Conservation (phyloP, 2,888 invertebrate genomes). For the Synergus itoensis region DNA sequence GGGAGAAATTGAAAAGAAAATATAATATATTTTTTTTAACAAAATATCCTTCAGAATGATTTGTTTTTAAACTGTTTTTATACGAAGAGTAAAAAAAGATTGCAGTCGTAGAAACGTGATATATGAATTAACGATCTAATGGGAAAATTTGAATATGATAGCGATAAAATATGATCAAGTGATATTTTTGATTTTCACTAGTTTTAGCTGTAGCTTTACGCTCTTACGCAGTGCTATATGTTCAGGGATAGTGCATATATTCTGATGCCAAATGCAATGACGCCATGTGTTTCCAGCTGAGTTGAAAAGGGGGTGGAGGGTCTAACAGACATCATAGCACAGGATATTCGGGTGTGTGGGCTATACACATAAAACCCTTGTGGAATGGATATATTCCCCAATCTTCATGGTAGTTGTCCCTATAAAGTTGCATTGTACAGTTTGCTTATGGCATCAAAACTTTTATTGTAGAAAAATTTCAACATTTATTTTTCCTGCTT, state of each 20-base stretch:
- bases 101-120: background rate
- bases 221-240: conserved; percentile 3
- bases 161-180: background rate
- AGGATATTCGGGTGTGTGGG: conserved; percentile 42
- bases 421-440: conserved; percentile 14
- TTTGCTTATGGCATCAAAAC: background rate
- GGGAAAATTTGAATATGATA: conserved; percentile 31
- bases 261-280: conserved; percentile 53
- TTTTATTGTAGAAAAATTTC: background rate
- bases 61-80: background rate
- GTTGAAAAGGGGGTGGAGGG: conserved; percentile 61
- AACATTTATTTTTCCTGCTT: background rate
- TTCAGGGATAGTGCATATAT: conserved; percentile 52
- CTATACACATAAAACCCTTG: conserved; percentile 32
- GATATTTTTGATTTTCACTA: conserved; percentile 47
- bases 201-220: conserved; percentile 46
- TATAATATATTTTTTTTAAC: background rate
- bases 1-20: background rate
- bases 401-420: conserved; percentile 27
- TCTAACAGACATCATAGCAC: conserved; percentile 49
- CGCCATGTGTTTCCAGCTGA: conserved; percentile 75
- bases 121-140: conserved; percentile 9
- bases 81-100: background rate
- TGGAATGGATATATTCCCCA: conserved; percentile 37
- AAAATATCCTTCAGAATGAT: background rate